phyloP scores from a whole-genome alignment of 2,113 vertebrate species.

The Sus scrofa region T2T-Sscrofa CM000820.6:141010501-141011000 shows the following conservation, averaged over 20 bases:
- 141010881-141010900: no score
- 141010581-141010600: accelerated
- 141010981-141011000: background rate
- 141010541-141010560: background rate
- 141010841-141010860: background rate
- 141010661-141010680: background rate
- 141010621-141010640: background rate
- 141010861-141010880: background rate
- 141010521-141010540: background rate
- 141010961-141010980: background rate
- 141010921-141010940: accelerated
- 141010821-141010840: background rate
- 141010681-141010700: accelerated
- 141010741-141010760: accelerated
- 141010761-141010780: accelerated
- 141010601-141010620: background rate
- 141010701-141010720: accelerated
- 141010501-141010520: no score
- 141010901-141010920: accelerated
- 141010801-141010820: background rate
- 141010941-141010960: accelerated
- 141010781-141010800: no score
- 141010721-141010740: background rate
- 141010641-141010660: accelerated
- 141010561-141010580: background rate